A percentile compares a stretch with the other conserved stretches of the same genome.
Conservation (phyloP, 2,888 invertebrate species). For the Hyalella azteca region DNA sequence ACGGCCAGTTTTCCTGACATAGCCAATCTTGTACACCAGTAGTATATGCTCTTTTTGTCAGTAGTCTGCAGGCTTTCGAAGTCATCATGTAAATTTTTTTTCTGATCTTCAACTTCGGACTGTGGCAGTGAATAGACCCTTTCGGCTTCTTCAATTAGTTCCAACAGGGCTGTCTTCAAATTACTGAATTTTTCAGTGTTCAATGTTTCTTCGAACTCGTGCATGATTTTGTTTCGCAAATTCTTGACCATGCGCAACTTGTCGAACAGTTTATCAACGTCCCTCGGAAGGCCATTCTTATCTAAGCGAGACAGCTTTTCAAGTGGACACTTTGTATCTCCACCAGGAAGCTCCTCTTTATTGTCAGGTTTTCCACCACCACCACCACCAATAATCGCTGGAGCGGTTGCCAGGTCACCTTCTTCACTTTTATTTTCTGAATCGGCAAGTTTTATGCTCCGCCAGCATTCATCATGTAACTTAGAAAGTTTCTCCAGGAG, state of each 20-base stretch:
- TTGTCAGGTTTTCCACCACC: too few species aligned
- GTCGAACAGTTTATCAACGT: not conserved
- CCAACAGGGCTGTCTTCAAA: not conserved
- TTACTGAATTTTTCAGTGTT: not conserved
- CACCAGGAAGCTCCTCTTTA: too few species aligned
- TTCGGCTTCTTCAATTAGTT: not conserved
- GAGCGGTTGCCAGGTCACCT: too few species aligned
- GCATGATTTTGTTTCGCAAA: not conserved
- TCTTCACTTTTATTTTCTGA: too few species aligned
- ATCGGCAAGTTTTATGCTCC: too few species aligned
- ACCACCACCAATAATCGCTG: too few species aligned
- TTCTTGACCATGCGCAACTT: not conserved
- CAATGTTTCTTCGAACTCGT: not conserved
- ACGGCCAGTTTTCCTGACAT: not conserved
- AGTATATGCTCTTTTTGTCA: not conserved
- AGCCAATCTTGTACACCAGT: not conserved
- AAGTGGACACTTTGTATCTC: too few species aligned
- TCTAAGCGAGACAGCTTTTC: too few species aligned
- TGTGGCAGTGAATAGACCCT: not conserved
- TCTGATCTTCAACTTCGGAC: not conserved
- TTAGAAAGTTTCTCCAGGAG: constrained; percentile 8
- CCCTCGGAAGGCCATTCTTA: too few species aligned
- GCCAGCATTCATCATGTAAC: not conserved
- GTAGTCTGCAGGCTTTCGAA: too few species aligned
- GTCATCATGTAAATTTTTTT: not conserved